phyloP scores from a whole-genome alignment of 2,888 invertebrate genomes.

The Catocala nupta region DNA sequence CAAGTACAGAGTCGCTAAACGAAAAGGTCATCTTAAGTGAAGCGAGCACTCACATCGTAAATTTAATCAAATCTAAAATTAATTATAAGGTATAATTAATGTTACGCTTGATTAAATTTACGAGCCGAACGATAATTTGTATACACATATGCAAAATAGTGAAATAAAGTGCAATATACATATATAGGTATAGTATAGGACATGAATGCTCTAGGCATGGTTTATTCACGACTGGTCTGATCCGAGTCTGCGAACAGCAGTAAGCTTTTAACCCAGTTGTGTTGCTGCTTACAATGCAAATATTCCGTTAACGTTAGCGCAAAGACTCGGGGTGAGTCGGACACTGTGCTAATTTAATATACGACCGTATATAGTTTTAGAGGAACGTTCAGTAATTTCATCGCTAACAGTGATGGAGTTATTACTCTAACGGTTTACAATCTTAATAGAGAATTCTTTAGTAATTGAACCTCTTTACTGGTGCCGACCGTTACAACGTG shows the following conservation, averaged over 20 bases:
- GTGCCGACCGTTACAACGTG: conserved; percentile 35
- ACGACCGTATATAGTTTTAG: conserved; percentile 28
- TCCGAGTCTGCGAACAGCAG: conserved; percentile 60
- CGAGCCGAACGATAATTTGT: no score
- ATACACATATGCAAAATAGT: no score
- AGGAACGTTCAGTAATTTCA: conserved; percentile 32
- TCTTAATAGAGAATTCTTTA: conserved; percentile 36
- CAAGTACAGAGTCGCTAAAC: conserved; percentile 20
- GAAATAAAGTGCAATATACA: no score
- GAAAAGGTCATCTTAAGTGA: conserved; percentile 31
- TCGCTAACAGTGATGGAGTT: conserved; percentile 38
- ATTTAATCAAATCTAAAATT: neutral
- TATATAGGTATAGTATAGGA: neutral
- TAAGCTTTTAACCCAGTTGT: conserved; percentile 80
- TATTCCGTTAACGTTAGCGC: conserved; percentile 68
- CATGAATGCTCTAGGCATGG: conserved; percentile 25
- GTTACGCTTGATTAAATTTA: no score
- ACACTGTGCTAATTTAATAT: conserved; percentile 53
- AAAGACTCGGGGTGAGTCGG: conserved; percentile 55
- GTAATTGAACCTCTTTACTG: conserved; percentile 29
- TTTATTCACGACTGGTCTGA: conserved; percentile 46
- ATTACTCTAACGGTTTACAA: conserved; percentile 50
- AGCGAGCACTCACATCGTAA: conserved; percentile 4
- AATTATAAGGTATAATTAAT: neutral
- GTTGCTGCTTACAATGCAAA: conserved; percentile 64